Evolutionary conservation across 2,797 vertebrate species (phyloP).

Genomic region (Poecile montanus): DNA sequence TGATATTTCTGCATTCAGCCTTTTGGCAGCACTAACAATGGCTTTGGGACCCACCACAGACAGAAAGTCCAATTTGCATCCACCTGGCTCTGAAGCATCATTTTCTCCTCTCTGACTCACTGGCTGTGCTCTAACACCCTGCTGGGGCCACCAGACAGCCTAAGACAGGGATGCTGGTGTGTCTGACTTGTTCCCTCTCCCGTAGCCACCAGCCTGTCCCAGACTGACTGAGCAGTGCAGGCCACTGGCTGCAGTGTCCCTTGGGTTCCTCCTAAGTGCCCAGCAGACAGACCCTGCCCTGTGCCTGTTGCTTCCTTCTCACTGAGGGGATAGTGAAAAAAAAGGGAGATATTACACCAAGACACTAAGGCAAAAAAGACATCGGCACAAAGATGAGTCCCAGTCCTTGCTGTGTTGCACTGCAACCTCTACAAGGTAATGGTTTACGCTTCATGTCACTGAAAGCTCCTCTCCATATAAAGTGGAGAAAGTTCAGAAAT

Average conservation of each 20-base stretch:
- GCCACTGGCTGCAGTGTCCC: not conserved
- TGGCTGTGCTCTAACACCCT: not conserved
- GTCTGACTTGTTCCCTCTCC: not conserved
- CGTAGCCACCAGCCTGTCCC: not conserved
- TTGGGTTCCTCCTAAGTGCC: not conserved
- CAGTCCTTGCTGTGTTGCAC: not conserved
- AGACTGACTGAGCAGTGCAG: not conserved
- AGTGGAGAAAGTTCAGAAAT: not conserved
- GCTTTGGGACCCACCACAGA: not conserved
- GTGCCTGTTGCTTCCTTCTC: not conserved
- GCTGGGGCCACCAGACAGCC: not conserved
- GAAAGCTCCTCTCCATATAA: not conserved
- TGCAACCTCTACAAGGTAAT: not conserved
- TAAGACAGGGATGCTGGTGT: not conserved
- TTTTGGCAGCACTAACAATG: not conserved
- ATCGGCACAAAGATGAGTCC: not conserved
- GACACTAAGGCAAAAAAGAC: not conserved
- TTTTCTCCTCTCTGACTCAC: not conserved
- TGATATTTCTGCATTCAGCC: not conserved
- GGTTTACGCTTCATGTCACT: not conserved
- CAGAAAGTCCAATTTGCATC: not conserved
- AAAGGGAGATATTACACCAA: not conserved
- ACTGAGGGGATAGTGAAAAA: not conserved
- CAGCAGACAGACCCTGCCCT: not conserved
- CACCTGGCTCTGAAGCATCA: accelerated